Percentiles rank a stretch among this genome's conserved stretches.
Evolutionary conservation across 2,888 invertebrate species (phyloP).

Genomic region (Callinectes sapidus): DNA sequence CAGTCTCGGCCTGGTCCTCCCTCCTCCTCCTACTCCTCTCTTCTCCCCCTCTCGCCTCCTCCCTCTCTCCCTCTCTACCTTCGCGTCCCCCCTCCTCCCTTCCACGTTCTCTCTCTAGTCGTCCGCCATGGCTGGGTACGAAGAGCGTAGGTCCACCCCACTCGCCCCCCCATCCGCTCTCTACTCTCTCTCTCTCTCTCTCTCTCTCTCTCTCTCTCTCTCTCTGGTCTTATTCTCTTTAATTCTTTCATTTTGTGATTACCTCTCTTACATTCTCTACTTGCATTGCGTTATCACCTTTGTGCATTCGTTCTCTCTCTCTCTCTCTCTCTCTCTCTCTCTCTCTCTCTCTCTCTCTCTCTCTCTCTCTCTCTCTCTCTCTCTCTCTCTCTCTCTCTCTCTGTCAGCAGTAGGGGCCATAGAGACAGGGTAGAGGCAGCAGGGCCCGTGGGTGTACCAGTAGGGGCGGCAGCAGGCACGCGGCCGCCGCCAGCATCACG

Average conservation of each 20-base stretch:
- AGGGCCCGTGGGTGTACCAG: slow-evolving; percentile 23
- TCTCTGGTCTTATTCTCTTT: slow-evolving; percentile 12
- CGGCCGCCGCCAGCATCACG: neutral
- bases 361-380: neutral
- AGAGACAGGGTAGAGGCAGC: slow-evolving; percentile 11
- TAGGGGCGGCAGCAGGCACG: slow-evolving; percentile 13
- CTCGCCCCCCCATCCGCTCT: neutral
- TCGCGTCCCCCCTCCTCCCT: neutral
- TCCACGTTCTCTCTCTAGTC: neutral
- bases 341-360: slow-evolving; percentile 17
- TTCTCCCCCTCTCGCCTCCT: neutral
- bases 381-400: neutral
- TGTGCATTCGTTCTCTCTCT: neutral
- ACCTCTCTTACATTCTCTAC: neutral
- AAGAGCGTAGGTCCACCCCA: neutral
- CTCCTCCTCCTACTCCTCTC: neutral
- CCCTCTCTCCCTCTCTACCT: neutral
- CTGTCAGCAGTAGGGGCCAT: neutral
- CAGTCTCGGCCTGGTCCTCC: too few species aligned
- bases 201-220: slow-evolving; percentile 37
- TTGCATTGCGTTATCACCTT: neutral
- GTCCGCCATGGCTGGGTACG: slow-evolving; percentile 52
- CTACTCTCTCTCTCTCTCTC: slow-evolving; percentile 15
- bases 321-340: neutral
- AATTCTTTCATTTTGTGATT: neutral